These are phyloP conservation scores for Philotrypesis tridentata DNA, from an alignment of 1,140 invertebrate genomes.

Conservation along the genomic window DNA sequence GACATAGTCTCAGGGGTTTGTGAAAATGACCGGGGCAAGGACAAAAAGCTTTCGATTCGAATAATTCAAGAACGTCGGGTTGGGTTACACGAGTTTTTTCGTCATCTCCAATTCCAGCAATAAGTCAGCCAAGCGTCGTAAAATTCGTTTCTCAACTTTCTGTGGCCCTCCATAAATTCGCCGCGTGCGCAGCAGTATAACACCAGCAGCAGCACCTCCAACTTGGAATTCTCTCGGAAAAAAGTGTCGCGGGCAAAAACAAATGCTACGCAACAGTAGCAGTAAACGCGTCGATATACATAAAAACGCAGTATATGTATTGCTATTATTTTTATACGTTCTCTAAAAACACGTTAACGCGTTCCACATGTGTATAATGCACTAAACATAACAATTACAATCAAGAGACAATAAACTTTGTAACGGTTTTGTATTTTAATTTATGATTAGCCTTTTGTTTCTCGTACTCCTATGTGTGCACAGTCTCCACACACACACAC, in stretches of 20 bases:
- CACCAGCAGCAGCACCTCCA: neutral
- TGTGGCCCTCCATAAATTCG: neutral
- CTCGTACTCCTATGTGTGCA: neutral
- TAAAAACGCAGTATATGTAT: neutral
- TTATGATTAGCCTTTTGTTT: too few species aligned
- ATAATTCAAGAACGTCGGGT: neutral
- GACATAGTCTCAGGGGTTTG: neutral
- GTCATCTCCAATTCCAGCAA: neutral
- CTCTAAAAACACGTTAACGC: too few species aligned
- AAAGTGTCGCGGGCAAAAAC: neutral
- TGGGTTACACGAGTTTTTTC: too few species aligned
- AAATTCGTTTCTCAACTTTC: constrained; percentile 13
- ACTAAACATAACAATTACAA: too few species aligned
- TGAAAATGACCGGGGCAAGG: neutral
- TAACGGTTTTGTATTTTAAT: too few species aligned
- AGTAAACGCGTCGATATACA: neutral
- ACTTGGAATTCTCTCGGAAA: neutral
- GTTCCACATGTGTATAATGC: too few species aligned
- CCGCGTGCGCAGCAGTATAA: neutral
- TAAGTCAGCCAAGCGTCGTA: neutral
- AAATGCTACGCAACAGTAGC: neutral
- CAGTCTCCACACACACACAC: neutral
- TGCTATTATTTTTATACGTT: too few species aligned
- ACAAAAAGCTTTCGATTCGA: neutral
- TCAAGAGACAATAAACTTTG: too few species aligned